Conservation (phyloP, 2,113 vertebrate genomes). For the Oreocharis arfaki region DNA sequence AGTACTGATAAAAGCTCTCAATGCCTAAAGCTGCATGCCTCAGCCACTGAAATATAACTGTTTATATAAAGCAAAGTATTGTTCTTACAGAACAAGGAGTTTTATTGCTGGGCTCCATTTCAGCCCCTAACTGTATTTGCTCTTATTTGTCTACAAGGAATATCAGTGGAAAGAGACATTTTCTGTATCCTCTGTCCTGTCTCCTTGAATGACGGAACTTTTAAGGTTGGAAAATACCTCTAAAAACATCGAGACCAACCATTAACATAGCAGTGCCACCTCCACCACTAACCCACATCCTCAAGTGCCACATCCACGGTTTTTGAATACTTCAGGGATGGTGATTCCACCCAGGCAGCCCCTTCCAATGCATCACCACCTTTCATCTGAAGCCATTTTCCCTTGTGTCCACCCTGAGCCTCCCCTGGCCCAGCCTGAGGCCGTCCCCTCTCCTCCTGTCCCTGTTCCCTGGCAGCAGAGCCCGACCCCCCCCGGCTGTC, state of each 20-base stretch:
- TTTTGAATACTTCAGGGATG: neutral
- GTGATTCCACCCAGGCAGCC: neutral
- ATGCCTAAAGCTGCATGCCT: neutral
- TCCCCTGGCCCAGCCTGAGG: neutral
- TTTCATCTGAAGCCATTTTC: neutral
- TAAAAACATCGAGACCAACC: rapidly evolving
- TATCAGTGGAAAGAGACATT: neutral
- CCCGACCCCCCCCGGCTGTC: rapidly evolving
- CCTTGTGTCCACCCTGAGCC: rapidly evolving
- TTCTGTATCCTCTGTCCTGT: neutral
- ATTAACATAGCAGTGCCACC: neutral
- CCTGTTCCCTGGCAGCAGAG: neutral
- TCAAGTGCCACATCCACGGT: neutral
- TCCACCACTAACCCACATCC: neutral
- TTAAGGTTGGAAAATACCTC: neutral
- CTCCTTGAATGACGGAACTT: neutral
- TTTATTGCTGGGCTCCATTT: neutral
- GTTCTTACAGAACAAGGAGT: neutral
- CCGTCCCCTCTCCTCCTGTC: neutral
- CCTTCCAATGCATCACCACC: neutral
- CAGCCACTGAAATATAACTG: neutral
- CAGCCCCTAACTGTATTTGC: neutral
- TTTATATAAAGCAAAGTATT: neutral
- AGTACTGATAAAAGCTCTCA: neutral
- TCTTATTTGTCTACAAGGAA: neutral